Percentiles rank a stretch among this genome's conserved stretches.
Evolutionary conservation across 2,888 invertebrate species (phyloP).

Genomic region (Myopa testacea): DNA sequence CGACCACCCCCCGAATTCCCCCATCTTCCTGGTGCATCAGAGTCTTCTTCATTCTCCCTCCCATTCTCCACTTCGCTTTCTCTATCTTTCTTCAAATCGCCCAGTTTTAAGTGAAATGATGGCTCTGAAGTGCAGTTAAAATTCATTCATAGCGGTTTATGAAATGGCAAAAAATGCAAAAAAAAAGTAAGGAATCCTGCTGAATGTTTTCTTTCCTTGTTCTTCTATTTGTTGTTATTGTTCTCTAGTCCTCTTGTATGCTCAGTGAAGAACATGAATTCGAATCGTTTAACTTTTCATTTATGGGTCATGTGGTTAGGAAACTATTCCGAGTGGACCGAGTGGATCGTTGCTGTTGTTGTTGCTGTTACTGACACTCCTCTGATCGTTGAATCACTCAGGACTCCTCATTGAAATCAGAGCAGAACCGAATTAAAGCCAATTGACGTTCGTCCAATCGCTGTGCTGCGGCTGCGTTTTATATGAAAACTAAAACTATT

Average conservation of each 20-base stretch:
- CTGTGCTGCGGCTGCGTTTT: too few relatives aligned
- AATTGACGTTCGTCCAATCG: not conserved
- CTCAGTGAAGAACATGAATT: not conserved
- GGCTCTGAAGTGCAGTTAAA: constrained; percentile 15
- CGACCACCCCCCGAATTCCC: not conserved
- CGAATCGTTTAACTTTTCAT: constrained; percentile 23
- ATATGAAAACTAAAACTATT: too few relatives aligned
- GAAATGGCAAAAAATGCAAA: not conserved
- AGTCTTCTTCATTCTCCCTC: not conserved
- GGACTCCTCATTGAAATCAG: too few relatives aligned
- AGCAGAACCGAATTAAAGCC: too few relatives aligned
- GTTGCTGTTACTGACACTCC: too few relatives aligned
- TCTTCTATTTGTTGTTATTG: not conserved
- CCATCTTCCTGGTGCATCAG: not conserved
- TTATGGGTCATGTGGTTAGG: constrained; percentile 25
- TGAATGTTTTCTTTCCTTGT: not conserved
- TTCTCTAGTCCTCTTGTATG: not conserved
- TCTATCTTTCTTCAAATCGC: not conserved
- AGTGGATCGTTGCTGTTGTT: too few relatives aligned
- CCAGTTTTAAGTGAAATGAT: constrained; percentile 22
- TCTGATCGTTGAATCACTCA: too few relatives aligned
- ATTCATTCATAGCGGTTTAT: constrained; percentile 31
- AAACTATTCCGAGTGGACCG: constrained; percentile 13
- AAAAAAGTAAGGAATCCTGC: too few relatives aligned
- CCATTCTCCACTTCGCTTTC: not conserved